These are phyloP conservation scores for Drosophila kepulauana DNA, from an alignment of 1,140 invertebrate species.

Conservation along the genomic window DNA sequence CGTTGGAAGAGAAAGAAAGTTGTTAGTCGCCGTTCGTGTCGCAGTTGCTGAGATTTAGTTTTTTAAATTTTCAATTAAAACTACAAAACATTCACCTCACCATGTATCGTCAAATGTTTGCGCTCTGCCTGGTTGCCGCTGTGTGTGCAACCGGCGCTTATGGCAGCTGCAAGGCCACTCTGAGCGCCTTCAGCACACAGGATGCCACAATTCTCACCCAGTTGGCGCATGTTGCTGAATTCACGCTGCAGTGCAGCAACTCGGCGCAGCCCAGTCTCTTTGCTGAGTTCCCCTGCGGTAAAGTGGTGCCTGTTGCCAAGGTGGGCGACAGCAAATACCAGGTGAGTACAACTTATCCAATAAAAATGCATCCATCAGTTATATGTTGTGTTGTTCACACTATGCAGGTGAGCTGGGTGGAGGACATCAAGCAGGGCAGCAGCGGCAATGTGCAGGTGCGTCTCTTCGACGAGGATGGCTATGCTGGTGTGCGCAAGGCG, in stretches of 20 bases:
- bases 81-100: constrained; percentile 3
- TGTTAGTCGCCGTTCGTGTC: constrained; percentile 9
- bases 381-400: neutral
- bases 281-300: constrained; percentile 92
- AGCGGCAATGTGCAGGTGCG: constrained; percentile 93
- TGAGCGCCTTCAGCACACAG: constrained; percentile 93
- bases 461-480: constrained; percentile 96
- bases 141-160: constrained; percentile 55
- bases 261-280: constrained; percentile 89
- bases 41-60: neutral
- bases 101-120: constrained; percentile 66
- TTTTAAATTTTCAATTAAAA: constrained; percentile 53
- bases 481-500: constrained; percentile 92
- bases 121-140: constrained; percentile 59
- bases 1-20: constrained; percentile 58
- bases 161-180: constrained; percentile 88
- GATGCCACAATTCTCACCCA: constrained; percentile 95
- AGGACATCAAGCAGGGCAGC: constrained; percentile 92
- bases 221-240: constrained; percentile 92
- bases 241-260: constrained; percentile 89
- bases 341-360: constrained; percentile 43
- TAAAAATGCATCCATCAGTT: no score
- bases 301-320: constrained; percentile 91
- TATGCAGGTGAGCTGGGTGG: constrained; percentile 94
- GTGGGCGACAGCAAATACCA: constrained; percentile 86